A percentile compares a stretch with the other conserved stretches of the same genome.
phyloP scores from a whole-genome alignment of 2,797 vertebrate species.

The Harpagifer antarcticus region DNA sequence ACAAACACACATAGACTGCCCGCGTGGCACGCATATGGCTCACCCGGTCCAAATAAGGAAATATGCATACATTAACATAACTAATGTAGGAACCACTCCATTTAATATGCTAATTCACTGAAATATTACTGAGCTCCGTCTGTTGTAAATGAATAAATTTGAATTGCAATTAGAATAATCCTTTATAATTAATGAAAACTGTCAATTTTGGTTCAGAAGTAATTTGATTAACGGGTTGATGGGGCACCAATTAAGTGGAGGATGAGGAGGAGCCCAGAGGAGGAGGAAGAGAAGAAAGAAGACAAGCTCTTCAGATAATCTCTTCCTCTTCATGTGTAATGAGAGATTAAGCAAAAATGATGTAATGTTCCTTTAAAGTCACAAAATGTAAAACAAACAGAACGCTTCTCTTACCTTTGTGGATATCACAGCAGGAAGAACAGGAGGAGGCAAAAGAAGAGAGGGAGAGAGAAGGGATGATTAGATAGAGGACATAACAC shows the following conservation, averaged over 20 bases:
- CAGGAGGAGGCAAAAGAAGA: constrained; percentile 18
- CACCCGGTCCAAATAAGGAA: constrained; percentile 92
- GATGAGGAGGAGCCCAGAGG: constrained; percentile 61
- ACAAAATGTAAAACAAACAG: constrained; percentile 31
- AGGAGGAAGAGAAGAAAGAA: constrained; percentile 72
- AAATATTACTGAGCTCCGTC: constrained; percentile 99
- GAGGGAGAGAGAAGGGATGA: background rate
- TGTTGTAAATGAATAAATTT: constrained; percentile 99
- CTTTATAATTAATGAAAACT: constrained; percentile 99
- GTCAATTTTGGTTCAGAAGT: constrained; percentile 99
- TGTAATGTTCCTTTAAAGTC: constrained; percentile 88
- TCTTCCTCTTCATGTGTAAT: constrained; percentile 86
- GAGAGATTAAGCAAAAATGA: constrained; percentile 86
- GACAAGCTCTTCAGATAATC: constrained; percentile 83
- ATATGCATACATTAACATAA: constrained; percentile 98
- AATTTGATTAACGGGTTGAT: constrained; percentile 99
- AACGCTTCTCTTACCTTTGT: constrained; percentile 58
- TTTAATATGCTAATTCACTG: constrained; percentile 99
- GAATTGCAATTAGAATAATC: constrained; percentile 99
- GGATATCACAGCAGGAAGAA: constrained; percentile 31
- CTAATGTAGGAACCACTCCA: constrained; percentile 97
- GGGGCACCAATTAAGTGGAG: constrained; percentile 89
- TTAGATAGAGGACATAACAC: constrained; percentile 34
- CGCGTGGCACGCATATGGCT: constrained; percentile 72
- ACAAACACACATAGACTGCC: constrained; percentile 54